Conservation (phyloP, 2,888 invertebrate species). For the Epiblema foenella region DNA sequence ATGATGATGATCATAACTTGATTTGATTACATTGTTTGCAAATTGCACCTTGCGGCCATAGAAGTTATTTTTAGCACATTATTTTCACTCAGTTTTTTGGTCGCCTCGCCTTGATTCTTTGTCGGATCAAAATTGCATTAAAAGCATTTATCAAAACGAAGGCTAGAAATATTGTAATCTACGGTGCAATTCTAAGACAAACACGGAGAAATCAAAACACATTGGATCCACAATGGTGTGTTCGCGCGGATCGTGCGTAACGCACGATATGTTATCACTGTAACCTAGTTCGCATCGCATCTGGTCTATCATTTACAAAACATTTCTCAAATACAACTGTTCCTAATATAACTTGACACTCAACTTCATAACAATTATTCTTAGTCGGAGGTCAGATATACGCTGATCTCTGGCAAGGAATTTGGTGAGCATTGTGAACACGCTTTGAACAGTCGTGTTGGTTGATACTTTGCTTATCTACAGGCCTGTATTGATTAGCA, state of each 20-base stretch:
- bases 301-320: slow-evolving; percentile 55
- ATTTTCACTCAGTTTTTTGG: too few species aligned
- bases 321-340: neutral
- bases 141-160: too few species aligned
- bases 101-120: too few species aligned
- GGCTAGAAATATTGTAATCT: too few species aligned
- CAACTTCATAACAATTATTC: neutral
- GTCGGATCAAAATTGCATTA: neutral
- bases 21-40: too few species aligned
- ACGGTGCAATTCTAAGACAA: neutral
- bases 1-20: too few species aligned
- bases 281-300: slow-evolving; percentile 79
- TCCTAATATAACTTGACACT: neutral
- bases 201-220: slow-evolving; percentile 28
- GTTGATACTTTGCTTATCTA: slow-evolving; percentile 34
- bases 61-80: too few species aligned
- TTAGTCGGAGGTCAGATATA: neutral
- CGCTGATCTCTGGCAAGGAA: neutral
- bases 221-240: slow-evolving; percentile 26
- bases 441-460: slow-evolving; percentile 53
- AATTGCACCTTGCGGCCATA: too few species aligned
- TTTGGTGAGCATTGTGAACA: neutral
- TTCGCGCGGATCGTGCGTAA: slow-evolving; percentile 47
- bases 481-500: slow-evolving; percentile 35
- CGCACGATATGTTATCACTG: slow-evolving; percentile 69